These are phyloP conservation scores for Ovibos moschatus DNA, from an alignment of 2,113 vertebrate genomes.

Conservation along the genomic window DNA sequence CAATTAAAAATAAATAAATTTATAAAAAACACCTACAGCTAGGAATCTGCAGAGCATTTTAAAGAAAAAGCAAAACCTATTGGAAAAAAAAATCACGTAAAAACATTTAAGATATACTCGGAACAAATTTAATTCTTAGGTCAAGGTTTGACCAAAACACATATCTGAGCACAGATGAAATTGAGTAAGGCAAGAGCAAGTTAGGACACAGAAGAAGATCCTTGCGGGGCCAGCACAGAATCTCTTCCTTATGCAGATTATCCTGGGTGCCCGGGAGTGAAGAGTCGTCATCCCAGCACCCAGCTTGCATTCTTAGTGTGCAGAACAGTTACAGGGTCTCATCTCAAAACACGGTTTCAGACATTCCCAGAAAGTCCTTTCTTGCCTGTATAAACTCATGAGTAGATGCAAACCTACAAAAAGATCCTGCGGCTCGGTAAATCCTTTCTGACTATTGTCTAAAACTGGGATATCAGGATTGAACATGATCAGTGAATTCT, in stretches of 20 bases:
- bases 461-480: background rate
- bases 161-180: background rate
- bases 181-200: background rate
- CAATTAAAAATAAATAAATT: background rate
- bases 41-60: background rate
- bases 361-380: background rate
- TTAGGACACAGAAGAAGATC: background rate
- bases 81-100: background rate
- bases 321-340: background rate
- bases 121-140: background rate
- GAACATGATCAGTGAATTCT: background rate
- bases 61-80: background rate
- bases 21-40: background rate
- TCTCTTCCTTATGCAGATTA: background rate
- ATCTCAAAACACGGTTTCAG: background rate
- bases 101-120: background rate
- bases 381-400: background rate
- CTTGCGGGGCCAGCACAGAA: background rate
- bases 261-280: accelerated
- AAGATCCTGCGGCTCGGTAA: background rate
- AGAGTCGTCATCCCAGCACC: background rate
- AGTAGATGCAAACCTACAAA: background rate
- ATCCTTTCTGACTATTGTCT: background rate
- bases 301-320: background rate
- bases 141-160: background rate